Conservation (phyloP, 2,797 vertebrate species). For the Phrynocephalus guinanensis region DNA sequence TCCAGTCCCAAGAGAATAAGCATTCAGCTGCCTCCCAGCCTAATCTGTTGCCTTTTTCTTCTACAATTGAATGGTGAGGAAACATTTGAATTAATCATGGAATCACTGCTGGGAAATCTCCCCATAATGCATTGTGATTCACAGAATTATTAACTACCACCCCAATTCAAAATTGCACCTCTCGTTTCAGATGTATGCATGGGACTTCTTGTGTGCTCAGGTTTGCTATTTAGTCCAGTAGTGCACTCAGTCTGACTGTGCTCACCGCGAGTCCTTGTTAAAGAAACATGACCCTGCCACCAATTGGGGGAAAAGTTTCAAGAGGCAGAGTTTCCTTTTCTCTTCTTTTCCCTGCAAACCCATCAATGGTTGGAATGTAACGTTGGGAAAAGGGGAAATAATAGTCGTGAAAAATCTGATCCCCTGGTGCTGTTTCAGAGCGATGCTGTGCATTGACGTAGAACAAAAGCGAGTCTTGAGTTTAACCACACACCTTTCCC, state of each 20-base stretch:
- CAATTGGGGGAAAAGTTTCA: not conserved
- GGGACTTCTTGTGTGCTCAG: too few relatives aligned
- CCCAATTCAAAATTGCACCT: not conserved
- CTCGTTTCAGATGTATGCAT: not conserved
- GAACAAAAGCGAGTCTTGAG: not conserved
- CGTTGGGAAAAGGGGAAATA: not conserved
- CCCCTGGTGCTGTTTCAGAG: not conserved
- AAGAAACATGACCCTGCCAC: not conserved
- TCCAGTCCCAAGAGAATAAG: too few relatives aligned
- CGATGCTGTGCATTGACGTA: not conserved
- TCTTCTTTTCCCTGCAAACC: not conserved
- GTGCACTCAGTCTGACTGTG: not conserved
- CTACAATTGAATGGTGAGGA: not conserved
- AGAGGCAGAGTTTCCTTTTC: too few relatives aligned
- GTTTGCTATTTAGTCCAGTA: not conserved
- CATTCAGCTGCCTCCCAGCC: too few relatives aligned
- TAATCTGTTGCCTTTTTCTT: too few relatives aligned
- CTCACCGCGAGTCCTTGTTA: not conserved
- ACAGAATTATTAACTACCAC: not conserved
- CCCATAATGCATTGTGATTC: not conserved
- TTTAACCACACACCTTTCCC: not conserved
- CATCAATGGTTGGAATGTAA: not conserved
- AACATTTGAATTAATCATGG: not conserved
- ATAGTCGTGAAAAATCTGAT: not conserved
- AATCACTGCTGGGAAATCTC: not conserved